Conservation (phyloP, 2,113 vertebrate species). For the Varanus komodoensis region DNA sequence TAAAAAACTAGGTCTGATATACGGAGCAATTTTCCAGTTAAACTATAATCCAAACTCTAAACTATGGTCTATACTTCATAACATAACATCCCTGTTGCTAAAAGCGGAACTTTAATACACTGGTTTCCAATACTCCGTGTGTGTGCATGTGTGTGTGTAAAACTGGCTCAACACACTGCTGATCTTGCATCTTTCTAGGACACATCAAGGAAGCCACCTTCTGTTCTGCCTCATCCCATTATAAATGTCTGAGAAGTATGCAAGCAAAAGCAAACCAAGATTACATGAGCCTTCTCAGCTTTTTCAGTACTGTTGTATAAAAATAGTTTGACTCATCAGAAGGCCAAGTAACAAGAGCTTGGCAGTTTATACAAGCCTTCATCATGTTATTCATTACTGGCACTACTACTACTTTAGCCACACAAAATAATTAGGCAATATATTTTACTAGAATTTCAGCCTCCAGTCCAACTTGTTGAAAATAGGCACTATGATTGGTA, state of each 20-base stretch:
- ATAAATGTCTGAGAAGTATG: background rate
- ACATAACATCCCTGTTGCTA: constrained; percentile 40
- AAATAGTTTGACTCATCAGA: background rate
- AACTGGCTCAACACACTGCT: background rate
- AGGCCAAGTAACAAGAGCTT: background rate
- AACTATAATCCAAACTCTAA: background rate
- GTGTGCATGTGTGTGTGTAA: background rate
- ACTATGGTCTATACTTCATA: background rate
- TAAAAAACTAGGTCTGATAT: constrained; percentile 17
- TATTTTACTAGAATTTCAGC: background rate
- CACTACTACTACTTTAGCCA: background rate
- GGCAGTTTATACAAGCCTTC: background rate
- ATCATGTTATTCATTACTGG: too few relatives aligned
- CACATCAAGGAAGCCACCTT: background rate
- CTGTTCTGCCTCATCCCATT: background rate
- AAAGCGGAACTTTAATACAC: constrained; percentile 45
- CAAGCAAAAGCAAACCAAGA: background rate
- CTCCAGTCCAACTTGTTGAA: background rate
- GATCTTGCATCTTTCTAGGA: constrained; percentile 3
- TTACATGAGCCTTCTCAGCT: background rate
- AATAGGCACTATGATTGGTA: background rate
- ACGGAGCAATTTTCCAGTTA: constrained; percentile 10
- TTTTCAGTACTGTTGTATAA: background rate
- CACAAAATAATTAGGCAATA: background rate
- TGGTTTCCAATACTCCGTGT: constrained; percentile 33